These are phyloP conservation scores for Smittia aterrima DNA, from an alignment of 2,888 invertebrate species.

Conservation along the genomic window DNA sequence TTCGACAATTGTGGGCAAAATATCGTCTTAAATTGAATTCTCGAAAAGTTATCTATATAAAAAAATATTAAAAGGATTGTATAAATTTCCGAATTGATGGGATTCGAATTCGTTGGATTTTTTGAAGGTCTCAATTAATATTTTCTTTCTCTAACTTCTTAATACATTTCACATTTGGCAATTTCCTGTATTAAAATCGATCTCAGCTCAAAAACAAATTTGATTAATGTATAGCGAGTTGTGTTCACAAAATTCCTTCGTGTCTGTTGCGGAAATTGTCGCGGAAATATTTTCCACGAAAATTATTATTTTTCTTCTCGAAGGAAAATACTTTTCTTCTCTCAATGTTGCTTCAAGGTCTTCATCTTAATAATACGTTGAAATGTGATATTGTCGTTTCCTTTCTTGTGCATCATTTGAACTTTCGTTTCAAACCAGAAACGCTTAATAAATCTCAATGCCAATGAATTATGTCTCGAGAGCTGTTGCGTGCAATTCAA, in stretches of 20 bases:
- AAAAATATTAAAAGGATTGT: no score
- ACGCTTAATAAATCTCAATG: slow-evolving; percentile 33
- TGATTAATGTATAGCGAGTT: not conserved
- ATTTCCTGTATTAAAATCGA: no score
- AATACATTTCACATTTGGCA: no score
- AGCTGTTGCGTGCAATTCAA: slow-evolving; percentile 32
- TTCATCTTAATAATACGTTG: slow-evolving; percentile 1
- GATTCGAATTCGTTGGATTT: no score
- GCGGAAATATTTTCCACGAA: not conserved
- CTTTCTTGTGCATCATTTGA: slow-evolving; percentile 1
- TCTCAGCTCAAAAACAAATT: no score
- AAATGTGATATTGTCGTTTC: not conserved
- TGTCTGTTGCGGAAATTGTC: slow-evolving; percentile 36
- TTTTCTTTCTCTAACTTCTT: no score
- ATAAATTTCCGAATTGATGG: no score
- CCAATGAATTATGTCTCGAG: slow-evolving; percentile 38
- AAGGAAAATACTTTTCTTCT: slow-evolving; percentile 4
- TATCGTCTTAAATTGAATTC: no score
- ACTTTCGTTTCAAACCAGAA: not conserved
- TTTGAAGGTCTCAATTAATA: no score
- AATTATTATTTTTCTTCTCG: no score
- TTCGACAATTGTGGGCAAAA: slow-evolving; percentile 1
- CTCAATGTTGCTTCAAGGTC: slow-evolving; percentile 35
- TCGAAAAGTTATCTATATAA: no score
- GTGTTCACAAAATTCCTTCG: slow-evolving; percentile 16